A percentile compares a stretch with the other conserved stretches of the same genome.
phyloP scores from a whole-genome alignment of 2,888 invertebrate genomes.

The Bhutanitis thaidina region DNA sequence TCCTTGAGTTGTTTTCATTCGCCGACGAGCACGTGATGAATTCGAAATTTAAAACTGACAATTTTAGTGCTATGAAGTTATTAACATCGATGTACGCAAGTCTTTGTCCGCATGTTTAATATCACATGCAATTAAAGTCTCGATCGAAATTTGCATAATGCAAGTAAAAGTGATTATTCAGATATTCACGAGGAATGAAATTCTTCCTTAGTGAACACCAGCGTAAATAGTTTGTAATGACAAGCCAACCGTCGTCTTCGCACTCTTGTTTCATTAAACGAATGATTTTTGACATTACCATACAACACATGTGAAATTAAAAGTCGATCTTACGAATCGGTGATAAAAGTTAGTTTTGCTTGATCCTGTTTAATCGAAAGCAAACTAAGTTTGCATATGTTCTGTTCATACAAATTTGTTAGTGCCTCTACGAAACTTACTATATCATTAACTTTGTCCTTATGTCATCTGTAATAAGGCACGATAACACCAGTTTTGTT shows the following conservation, averaged over 20 bases:
- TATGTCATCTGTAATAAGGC: slow-evolving; percentile 10
- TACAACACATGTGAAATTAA: not conserved
- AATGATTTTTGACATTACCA: slow-evolving; percentile 25
- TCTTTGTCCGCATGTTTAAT: no score
- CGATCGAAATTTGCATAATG: slow-evolving; percentile 5
- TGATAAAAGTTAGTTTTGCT: slow-evolving; percentile 20
- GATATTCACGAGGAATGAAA: slow-evolving; percentile 47
- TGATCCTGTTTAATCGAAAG: slow-evolving; percentile 23
- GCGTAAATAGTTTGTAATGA: slow-evolving; percentile 54
- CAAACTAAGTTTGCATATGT: slow-evolving; percentile 29
- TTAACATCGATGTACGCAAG: no score
- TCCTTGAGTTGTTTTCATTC: no score
- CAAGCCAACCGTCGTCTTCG: slow-evolving; percentile 45
- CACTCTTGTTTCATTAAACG: slow-evolving; percentile 41
- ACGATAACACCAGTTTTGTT: not conserved
- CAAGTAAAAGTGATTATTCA: slow-evolving; percentile 29
- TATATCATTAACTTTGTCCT: slow-evolving; percentile 13
- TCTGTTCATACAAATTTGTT: slow-evolving; percentile 17
- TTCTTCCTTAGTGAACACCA: slow-evolving; percentile 39
- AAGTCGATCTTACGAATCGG: not conserved
- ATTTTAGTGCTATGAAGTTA: no score
- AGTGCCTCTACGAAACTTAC: slow-evolving; percentile 16
- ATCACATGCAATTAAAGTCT: slow-evolving; percentile 5
- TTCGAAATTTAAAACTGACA: no score
- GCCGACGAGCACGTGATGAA: no score